A percentile compares a stretch with the other conserved stretches of the same genome.
Conservation (phyloP, 2,113 vertebrate species). For the Myotis yumanensis region DNA sequence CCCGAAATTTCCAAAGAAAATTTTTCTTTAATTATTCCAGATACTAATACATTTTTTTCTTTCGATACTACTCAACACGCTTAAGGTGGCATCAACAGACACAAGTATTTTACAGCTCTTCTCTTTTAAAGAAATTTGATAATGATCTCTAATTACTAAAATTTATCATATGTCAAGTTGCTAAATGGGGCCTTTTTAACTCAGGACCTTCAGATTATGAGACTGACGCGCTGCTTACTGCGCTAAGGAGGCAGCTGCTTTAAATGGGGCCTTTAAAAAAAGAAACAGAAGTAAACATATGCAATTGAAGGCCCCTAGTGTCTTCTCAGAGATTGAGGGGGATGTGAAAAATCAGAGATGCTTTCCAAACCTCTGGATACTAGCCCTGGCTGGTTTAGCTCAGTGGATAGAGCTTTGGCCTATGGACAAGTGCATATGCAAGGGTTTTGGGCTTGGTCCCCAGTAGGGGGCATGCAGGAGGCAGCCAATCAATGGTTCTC, state of each 20-base stretch:
- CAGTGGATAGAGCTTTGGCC: no score
- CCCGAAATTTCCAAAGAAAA: conserved; percentile 13
- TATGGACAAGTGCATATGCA: no score
- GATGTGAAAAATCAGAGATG: background rate
- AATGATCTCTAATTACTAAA: background rate
- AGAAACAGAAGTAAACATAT: background rate
- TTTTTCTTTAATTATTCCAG: background rate
- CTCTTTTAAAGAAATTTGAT: background rate
- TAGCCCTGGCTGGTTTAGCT: background rate
- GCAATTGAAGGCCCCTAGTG: background rate
- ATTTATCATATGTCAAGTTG: background rate
- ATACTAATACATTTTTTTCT: background rate
- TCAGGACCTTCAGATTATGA: no score
- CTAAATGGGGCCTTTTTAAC: background rate
- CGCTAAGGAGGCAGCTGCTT: no score
- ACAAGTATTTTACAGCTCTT: background rate
- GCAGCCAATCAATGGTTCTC: no score
- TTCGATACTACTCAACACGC: background rate
- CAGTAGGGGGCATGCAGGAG: no score
- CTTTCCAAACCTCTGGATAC: background rate
- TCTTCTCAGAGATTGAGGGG: background rate
- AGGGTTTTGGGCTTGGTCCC: no score
- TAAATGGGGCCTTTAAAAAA: background rate
- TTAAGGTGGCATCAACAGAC: background rate
- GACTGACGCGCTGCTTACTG: no score